These are phyloP conservation scores for Berghia stephanieae DNA, from an alignment of 1,140 invertebrate genomes.

Conservation along the genomic window DNA sequence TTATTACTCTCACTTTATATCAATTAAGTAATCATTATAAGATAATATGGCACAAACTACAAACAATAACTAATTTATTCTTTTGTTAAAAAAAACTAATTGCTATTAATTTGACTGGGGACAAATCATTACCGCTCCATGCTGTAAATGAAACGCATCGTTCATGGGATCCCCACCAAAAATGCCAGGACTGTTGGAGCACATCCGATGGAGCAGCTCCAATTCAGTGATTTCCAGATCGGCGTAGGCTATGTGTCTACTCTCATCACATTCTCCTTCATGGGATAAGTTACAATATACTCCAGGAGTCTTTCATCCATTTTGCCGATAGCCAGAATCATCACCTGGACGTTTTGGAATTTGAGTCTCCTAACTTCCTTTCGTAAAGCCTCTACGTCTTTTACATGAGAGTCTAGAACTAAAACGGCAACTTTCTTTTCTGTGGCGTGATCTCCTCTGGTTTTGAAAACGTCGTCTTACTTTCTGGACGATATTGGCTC, in stretches of 20 bases:
- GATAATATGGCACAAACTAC: too few relatives aligned
- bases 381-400: conserved; percentile 4
- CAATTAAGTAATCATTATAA: too few relatives aligned
- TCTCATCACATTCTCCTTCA: conserved; percentile 3
- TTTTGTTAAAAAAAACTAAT: too few relatives aligned
- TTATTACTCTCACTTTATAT: too few relatives aligned
- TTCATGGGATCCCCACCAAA: too few relatives aligned
- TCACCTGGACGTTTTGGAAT: conserved; percentile 5
- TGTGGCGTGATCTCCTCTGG: background rate
- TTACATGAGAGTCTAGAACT: background rate
- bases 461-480: background rate
- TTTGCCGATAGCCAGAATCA: conserved; percentile 23
- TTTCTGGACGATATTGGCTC: background rate
- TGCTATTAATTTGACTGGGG: too few relatives aligned
- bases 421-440: background rate
- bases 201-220: background rate
- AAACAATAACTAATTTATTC: too few relatives aligned
- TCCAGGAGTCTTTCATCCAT: background rate
- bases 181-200: too few relatives aligned
- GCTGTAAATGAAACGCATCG: too few relatives aligned
- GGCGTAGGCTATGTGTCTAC: conserved; percentile 24
- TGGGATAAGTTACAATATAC: background rate
- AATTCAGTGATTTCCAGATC: background rate
- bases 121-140: too few relatives aligned
- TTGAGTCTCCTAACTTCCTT: conserved; percentile 12